Percentiles rank a stretch among this genome's conserved stretches.
phyloP scores from a whole-genome alignment of 1,140 invertebrate genomes.

The Penaeus indicus region DNA sequence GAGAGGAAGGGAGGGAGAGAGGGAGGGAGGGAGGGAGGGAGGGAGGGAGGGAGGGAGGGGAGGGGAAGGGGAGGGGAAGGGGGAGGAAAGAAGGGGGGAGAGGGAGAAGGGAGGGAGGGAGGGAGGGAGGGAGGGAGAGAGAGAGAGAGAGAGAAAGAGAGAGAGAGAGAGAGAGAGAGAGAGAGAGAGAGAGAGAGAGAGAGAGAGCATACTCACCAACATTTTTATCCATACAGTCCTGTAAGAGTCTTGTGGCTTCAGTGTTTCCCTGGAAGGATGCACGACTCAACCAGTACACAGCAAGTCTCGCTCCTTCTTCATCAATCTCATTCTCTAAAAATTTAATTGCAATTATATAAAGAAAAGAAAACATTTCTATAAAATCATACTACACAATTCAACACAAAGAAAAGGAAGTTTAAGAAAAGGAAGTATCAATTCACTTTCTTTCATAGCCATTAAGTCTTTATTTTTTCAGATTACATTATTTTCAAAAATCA shows the following conservation, averaged over 20 bases:
- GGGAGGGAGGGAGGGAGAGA: not conserved
- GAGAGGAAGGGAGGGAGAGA: too few species aligned
- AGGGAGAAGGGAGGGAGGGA: not conserved
- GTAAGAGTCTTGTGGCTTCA: slow-evolving; percentile 84
- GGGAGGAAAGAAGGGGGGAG: not conserved
- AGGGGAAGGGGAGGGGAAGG: not conserved
- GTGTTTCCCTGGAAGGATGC: slow-evolving; percentile 90
- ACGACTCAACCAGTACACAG: slow-evolving; percentile 89
- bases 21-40: not conserved
- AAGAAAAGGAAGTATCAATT: too few species aligned
- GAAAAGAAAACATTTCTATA: too few species aligned
- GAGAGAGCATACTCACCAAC: slow-evolving; percentile 71
- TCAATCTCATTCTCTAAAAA: slow-evolving; percentile 16
- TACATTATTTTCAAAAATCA: too few species aligned
- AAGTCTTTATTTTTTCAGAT: too few species aligned
- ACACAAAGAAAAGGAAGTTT: too few species aligned
- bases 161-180: slow-evolving; percentile 1
- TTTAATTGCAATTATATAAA: too few species aligned
- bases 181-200: slow-evolving; percentile 40
- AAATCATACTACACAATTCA: too few species aligned
- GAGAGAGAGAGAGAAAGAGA: not conserved
- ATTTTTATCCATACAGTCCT: slow-evolving; percentile 82
- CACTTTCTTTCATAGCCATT: too few species aligned
- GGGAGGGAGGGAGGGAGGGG: not conserved
- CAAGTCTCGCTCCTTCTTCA: slow-evolving; percentile 70